Evolutionary conservation across 64 coral and sea anemone species (phyloP), one percentile per base, ranked within the genome.

Genomic region (Montipora efflorescens): DNA sequence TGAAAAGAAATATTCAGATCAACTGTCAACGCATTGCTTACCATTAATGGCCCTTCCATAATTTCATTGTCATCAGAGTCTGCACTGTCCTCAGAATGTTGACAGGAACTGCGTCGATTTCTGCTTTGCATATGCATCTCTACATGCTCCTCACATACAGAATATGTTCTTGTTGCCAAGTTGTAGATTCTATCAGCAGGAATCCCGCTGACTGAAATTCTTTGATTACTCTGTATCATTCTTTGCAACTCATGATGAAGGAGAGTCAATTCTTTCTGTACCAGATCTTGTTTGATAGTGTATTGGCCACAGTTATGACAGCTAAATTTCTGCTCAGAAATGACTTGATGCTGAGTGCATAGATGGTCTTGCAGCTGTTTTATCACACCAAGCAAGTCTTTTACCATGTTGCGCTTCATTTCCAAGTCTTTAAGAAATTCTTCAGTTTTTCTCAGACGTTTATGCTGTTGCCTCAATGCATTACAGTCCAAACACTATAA

Each of bases 101-200:
- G 64, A 72, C 82, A 86, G 7, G 21, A 10, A 14, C 82, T 86
- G 19, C 5, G 82, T 4, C 82, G 45, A 21, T 83, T 88, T 59
- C 14, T 91, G 18, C 50, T 97, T 48, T 87, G 62, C 14, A 57
- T 44, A 19, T 97, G 95, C 75, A 97, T 62, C 12, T 62, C 87
- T 16, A 80, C 88, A 67, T 97, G 95, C n/a, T 97, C 95, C 57
- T 94, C 88, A 67, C 92, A 97, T 7, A 94, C 77, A 13, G 19
- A 52, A 61, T 91, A 94, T 3, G 92, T 91, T 46, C 95, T 87
- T 21, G 86, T 93, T 52, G 95, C 95, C 9, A 97, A 75, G 47
- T 90, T 79, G 79, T 91, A 97, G 15, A 97, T 97, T 49, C 92
- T 91, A 3, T 97, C 95, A 3, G 95, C 82, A 7, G 95, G 95